phyloP scores from a whole-genome alignment of 2,888 invertebrate species.

The Acronicta aceris region DNA sequence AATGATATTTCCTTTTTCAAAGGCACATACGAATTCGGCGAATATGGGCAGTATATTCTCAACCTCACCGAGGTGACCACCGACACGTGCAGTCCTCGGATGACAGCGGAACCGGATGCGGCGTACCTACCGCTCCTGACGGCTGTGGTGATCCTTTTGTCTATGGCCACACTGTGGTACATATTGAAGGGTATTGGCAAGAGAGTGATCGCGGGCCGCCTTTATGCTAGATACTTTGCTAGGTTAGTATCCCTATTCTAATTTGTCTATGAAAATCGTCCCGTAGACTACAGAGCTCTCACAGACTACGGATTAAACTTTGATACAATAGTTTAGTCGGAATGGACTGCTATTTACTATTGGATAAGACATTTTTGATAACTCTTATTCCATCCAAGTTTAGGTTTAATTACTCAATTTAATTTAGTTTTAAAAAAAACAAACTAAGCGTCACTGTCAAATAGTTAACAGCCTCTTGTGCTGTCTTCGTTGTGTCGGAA shows the following conservation, averaged over 20 bases:
- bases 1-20: slow-evolving; percentile 20
- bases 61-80: slow-evolving; percentile 67
- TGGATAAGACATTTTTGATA: too few relatives aligned
- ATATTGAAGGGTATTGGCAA: slow-evolving; percentile 83
- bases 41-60: slow-evolving; percentile 81
- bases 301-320: too few relatives aligned
- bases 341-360: too few relatives aligned
- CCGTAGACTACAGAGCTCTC: too few relatives aligned
- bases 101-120: slow-evolving; percentile 85
- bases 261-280: too few relatives aligned
- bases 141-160: slow-evolving; percentile 79
- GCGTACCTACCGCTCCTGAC: slow-evolving; percentile 82
- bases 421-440: too few relatives aligned
- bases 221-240: slow-evolving; percentile 82
- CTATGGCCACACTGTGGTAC: slow-evolving; percentile 87
- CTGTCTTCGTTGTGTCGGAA: too few relatives aligned
- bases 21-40: slow-evolving; percentile 81
- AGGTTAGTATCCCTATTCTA: slow-evolving; percentile 64
- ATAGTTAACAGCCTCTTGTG: too few relatives aligned
- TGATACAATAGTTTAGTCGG: too few relatives aligned
- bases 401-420: too few relatives aligned
- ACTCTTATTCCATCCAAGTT: too few relatives aligned
- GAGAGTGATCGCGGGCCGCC: slow-evolving; percentile 76
- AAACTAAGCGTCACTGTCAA: too few relatives aligned
- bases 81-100: slow-evolving; percentile 71